Evolutionary conservation across 2,888 invertebrate genomes (phyloP).

Genomic region (Bellardia bayeri): DNA sequence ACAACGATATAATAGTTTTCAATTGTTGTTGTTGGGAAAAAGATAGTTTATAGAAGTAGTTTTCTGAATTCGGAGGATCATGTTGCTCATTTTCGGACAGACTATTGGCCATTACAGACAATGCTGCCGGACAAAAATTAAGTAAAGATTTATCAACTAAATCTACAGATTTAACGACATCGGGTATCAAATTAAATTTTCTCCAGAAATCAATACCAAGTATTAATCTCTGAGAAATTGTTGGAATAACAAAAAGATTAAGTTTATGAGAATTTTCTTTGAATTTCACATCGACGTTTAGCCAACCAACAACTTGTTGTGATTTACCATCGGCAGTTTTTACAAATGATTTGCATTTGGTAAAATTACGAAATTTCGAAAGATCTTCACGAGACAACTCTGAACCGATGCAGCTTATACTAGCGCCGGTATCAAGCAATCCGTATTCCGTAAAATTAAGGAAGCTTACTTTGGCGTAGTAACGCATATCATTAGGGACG

Average conservation of each 20-base stretch:
- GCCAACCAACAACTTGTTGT: neutral
- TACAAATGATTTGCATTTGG: slow-evolving; percentile 17
- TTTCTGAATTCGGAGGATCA: neutral
- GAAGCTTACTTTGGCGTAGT: slow-evolving; percentile 51
- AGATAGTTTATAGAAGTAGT: neutral
- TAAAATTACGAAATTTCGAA: neutral
- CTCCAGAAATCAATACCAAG: neutral
- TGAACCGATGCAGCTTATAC: slow-evolving; percentile 50
- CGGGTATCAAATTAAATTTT: neutral
- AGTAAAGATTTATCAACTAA: neutral
- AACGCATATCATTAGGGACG: slow-evolving; percentile 28
- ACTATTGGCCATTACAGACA: neutral
- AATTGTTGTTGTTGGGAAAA: neutral
- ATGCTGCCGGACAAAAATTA: neutral
- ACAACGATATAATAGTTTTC: neutral
- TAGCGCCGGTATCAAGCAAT: slow-evolving; percentile 50
- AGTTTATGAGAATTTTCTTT: neutral
- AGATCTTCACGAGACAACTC: slow-evolving; percentile 32
- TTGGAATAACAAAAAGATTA: neutral
- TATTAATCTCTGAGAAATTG: neutral
- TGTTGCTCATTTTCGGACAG: neutral
- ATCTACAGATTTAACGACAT: neutral
- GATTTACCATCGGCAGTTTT: slow-evolving; percentile 43
- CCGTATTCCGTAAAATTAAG: slow-evolving; percentile 3
- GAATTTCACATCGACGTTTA: neutral